Conservation (phyloP, 1,140 invertebrate genomes). For the Nephila pilipes region DNA sequence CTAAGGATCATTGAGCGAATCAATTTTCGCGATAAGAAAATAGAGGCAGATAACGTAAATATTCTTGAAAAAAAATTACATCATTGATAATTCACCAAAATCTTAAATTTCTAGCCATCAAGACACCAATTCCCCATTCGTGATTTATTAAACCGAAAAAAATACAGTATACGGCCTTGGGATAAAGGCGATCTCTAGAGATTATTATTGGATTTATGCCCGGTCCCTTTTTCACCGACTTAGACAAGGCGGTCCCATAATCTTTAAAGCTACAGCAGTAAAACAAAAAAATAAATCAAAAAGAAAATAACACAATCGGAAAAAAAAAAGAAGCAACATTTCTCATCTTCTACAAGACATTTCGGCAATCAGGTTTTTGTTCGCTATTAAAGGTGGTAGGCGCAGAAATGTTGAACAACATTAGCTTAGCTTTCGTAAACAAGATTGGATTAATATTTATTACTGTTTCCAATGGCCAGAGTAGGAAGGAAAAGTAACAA, state of each 20-base stretch:
- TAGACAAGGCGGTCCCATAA: conserved; percentile 62
- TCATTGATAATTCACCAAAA: too few relatives aligned
- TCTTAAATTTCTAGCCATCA: too few relatives aligned
- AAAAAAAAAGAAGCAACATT: conserved; percentile 37
- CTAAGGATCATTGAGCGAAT: too few relatives aligned
- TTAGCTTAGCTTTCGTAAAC: conserved; percentile 67
- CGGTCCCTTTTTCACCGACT: not conserved
- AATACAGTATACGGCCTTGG: not conserved
- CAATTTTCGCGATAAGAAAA: too few relatives aligned
- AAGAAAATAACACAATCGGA: conserved; percentile 8
- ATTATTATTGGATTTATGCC: conserved; percentile 16
- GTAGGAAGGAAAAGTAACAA: conserved; percentile 38
- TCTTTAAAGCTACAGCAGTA: conserved; percentile 56
- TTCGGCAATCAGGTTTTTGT: conserved; percentile 60
- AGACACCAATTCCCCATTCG: too few relatives aligned
- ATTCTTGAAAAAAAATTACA: too few relatives aligned
- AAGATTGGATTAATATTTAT: conserved; percentile 72
- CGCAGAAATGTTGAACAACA: conserved; percentile 64
- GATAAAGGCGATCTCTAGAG: not conserved
- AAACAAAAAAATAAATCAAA: conserved; percentile 26
- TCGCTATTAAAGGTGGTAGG: conserved; percentile 59
- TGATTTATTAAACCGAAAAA: not conserved
- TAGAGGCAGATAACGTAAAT: too few relatives aligned
- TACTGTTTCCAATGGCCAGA: conserved; percentile 23
- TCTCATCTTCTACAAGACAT: conserved; percentile 49